Conservation (phyloP, 2,797 vertebrate species). For the Melanotaenia parkinsoni region DNA sequence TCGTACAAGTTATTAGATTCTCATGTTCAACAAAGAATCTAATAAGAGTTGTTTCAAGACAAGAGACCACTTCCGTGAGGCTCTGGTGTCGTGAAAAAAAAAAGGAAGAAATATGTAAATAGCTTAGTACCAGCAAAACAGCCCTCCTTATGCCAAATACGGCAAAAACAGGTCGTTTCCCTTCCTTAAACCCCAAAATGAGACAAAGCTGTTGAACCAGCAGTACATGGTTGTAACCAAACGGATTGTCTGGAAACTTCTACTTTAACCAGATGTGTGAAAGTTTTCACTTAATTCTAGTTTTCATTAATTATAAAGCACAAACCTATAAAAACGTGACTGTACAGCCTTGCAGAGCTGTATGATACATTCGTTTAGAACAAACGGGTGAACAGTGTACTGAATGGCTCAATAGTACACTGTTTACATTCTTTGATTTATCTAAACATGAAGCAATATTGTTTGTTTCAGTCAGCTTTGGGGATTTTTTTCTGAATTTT, state of each 20-base stretch:
- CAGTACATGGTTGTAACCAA: background rate
- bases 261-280: conserved; percentile 15
- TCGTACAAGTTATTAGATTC: background rate
- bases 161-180: background rate
- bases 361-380: conserved; percentile 75
- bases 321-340: background rate
- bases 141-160: conserved; percentile 12
- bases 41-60: background rate
- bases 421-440: conserved; percentile 68
- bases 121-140: background rate
- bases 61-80: background rate
- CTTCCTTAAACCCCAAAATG: conserved; percentile 21
- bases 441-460: conserved; percentile 21
- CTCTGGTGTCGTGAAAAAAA: background rate
- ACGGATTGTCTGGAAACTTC: conserved; percentile 16
- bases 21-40: background rate
- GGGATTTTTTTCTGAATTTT: conserved; percentile 11
- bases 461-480: conserved; percentile 13
- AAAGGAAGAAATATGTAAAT: background rate
- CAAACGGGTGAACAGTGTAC: conserved; percentile 44
- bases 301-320: conserved; percentile 18
- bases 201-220: background rate
- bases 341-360: background rate
- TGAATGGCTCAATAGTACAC: conserved; percentile 52
- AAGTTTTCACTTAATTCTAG: too few relatives aligned